These are phyloP conservation scores for Psilanteris sp. DNA, from an alignment of 1,140 invertebrate genomes.

Conservation along the genomic window DNA sequence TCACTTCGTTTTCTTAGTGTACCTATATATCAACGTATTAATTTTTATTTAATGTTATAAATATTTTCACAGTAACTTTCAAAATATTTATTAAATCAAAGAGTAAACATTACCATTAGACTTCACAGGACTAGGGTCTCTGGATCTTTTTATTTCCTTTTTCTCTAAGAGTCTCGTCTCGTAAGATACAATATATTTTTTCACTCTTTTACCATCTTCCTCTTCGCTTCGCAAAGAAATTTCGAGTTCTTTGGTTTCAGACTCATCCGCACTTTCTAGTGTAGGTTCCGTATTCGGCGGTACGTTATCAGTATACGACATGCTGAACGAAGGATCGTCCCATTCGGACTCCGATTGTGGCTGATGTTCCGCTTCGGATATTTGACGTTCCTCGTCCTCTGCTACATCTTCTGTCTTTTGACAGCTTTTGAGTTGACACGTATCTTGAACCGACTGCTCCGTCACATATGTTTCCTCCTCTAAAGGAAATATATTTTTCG, in stretches of 20 bases:
- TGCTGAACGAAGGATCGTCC: conserved; percentile 60
- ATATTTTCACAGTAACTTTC: not conserved
- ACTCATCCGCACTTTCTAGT: conserved; percentile 67
- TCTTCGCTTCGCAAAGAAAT: conserved; percentile 72
- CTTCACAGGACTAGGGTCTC: conserved; percentile 68
- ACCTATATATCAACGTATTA: no score
- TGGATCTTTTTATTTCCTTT: conserved; percentile 58
- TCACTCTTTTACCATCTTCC: conserved; percentile 73
- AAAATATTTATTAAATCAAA: no score
- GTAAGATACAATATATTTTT: conserved; percentile 77
- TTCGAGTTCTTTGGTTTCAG: conserved; percentile 74
- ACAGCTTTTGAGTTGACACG: conserved; percentile 3
- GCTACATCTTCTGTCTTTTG: conserved; percentile 12
- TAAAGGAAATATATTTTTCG: no score
- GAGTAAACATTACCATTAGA: conserved; percentile 70
- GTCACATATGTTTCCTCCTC: conserved; percentile 27
- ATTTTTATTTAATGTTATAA: no score
- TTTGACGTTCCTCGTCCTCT: conserved; percentile 15
- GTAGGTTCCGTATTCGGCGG: conserved; percentile 67
- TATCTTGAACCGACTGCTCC: conserved; percentile 7
- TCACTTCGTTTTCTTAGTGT: no score
- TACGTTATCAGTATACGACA: conserved; percentile 55
- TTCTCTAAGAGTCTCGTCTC: conserved; percentile 72
- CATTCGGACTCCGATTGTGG: conserved; percentile 61
- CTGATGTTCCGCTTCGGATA: conserved; percentile 53